Conservation (phyloP, 2,888 invertebrate species). For the Rutpela maculata region DNA sequence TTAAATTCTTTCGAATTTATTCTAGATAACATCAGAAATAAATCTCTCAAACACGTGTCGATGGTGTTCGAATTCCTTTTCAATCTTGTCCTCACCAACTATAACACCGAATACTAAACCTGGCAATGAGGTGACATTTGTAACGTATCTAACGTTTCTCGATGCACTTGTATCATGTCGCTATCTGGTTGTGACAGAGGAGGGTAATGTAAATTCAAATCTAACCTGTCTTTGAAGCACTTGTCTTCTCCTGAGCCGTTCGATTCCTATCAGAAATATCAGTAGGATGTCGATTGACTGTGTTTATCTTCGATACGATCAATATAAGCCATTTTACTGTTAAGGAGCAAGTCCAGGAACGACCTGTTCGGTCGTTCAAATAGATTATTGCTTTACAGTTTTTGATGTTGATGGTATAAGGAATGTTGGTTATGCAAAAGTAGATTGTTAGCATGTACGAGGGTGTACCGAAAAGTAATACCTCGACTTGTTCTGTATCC, state of each 20-base stretch:
- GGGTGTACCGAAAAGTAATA: too few relatives aligned
- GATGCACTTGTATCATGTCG: slow-evolving; percentile 42
- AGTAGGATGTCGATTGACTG: slow-evolving; percentile 41
- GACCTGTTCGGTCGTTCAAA: slow-evolving; percentile 25
- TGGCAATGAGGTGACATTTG: slow-evolving; percentile 42
- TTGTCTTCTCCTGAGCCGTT: slow-evolving; percentile 36
- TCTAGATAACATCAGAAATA: slow-evolving; percentile 41
- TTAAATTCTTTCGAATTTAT: slow-evolving; percentile 40
- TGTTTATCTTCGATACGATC: slow-evolving; percentile 35
- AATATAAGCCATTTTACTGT: slow-evolving; percentile 39
- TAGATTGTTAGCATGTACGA: background rate
- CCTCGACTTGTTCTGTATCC: too few relatives aligned
- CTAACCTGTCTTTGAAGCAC: slow-evolving; percentile 42
- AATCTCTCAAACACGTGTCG: slow-evolving; percentile 44
- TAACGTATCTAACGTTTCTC: slow-evolving; percentile 44
- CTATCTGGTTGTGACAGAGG: slow-evolving; percentile 30
- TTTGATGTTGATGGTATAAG: slow-evolving; percentile 24
- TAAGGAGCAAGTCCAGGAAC: slow-evolving; percentile 40
- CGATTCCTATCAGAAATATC: slow-evolving; percentile 41
- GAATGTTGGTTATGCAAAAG: slow-evolving; percentile 14
- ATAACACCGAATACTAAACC: slow-evolving; percentile 42
- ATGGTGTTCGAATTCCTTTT: slow-evolving; percentile 40
- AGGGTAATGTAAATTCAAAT: slow-evolving; percentile 39
- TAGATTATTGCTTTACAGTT: slow-evolving; percentile 23
- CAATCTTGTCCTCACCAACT: slow-evolving; percentile 38